Evolutionary conservation across 1,140 invertebrate species (phyloP), one percentile per base, ranked within the genome.

Genomic region (Scaptodrosophila lebanonensis): DNA sequence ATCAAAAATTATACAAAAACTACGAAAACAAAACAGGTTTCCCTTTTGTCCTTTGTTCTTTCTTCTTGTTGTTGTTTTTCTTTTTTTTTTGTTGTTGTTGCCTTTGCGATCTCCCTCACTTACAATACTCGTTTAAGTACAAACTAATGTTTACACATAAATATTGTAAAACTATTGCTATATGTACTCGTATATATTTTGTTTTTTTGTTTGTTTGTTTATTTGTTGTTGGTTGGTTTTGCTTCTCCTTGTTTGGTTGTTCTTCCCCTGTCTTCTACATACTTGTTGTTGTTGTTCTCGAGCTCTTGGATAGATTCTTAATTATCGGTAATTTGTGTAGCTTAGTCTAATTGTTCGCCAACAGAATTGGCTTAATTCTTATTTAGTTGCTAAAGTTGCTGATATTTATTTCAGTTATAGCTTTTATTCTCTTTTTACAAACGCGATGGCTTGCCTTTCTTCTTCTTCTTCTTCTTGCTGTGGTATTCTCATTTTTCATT

Each of bases 321-420:
- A 66, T 52, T 68, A 72, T 51, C 54, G 39, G 36, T 73, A 62
- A 30, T 64, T 25, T 58, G 58, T 71, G 58, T 59, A 50, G 59
- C 65, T 77, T 66, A 79, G 30, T 62, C 66, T 82, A 73, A 62
- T 66, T 73, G 40, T 66, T 66, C 75, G 62, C 66, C 53, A n/a
- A n/a, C n/a, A n/a, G n/a, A n/a, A n/a, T n/a, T n/a, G n/a, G n/a
- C n/a, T n/a, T n/a, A n/a, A 66, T 60, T 44, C 53, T 50, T 68
- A n/a, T 25, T 50, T 36, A 33, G 18, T 9, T 59, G 48, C 49
- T 29, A 15, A 43, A 48, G 27, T 47, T 13, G 25, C 53, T 48
- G 20, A 9, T 42, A 22, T 12, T 52, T 62, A 43, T 73, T 51
- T 39, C 45, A 40, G 48, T 49, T 40, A 48, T 57, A 40, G 38